Conservation (phyloP, 2,888 invertebrate genomes). For the Chaetogeoica ovagalla region DNA sequence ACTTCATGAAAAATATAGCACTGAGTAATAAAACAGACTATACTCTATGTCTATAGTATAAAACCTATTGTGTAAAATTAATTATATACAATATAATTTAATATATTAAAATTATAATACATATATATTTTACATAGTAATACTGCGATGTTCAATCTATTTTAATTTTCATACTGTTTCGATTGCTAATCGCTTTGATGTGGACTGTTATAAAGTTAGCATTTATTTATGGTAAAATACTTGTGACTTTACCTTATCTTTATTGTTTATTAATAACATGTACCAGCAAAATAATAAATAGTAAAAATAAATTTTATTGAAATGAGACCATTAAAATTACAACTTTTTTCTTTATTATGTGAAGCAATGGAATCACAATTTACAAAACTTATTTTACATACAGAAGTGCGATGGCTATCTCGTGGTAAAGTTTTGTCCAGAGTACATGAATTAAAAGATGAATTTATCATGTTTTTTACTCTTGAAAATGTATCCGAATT, state of each 20-base stretch:
- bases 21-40: neutral
- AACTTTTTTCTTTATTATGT: constrained; percentile 14
- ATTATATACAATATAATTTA: neutral
- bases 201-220: neutral
- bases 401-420: constrained; percentile 11
- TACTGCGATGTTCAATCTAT: constrained; percentile 1
- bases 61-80: no score
- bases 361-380: constrained; percentile 22
- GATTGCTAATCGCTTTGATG: neutral
- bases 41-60: no score
- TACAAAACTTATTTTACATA: constrained; percentile 14
- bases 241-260: no score
- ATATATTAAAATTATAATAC: neutral
- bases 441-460: constrained; percentile 17
- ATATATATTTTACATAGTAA: neutral
- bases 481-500: constrained; percentile 8
- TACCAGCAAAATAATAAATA: neutral
- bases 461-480: constrained; percentile 17
- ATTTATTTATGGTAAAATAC: no score
- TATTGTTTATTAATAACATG: no score
- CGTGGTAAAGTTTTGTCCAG: constrained; percentile 20
- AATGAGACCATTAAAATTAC: no score
- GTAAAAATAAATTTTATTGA: neutral
- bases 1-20: neutral
- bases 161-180: neutral